Base-by-base conservation (phyloP, 2,888 invertebrate species). In the Spicauda simplicius region DNA sequence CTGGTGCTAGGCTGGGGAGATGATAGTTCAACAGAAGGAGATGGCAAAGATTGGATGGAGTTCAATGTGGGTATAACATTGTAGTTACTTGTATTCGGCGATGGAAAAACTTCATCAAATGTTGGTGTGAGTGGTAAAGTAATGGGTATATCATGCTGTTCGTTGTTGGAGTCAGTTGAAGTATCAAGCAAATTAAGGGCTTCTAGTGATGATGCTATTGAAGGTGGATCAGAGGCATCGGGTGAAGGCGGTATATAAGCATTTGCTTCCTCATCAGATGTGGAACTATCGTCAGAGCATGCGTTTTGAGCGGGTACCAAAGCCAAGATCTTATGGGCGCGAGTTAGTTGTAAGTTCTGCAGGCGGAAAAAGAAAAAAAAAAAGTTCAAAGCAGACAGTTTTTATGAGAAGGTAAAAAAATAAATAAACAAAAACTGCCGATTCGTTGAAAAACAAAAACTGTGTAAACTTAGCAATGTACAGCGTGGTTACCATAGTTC, bases 81-180 rank as follows among this genome's bases (percentile, higher is more conserved):
- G 63, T 70, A 70, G 37, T 70, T 70, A 53, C 64, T 69, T 25
- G 71, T 69, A 58, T 20, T 67, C 20, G 69, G 71, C 33, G 62
- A 71, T 58, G 67, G 71, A 58, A 69, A 71, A 67, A 71, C 67
- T 67, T 71, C 69, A 58, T 67, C 37, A 45, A 71, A 64, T 56
- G 52, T 69, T 61, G 71, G 68, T 50, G 66, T 71, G 33, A 69
- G 62, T 63, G 68, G 69, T 58, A 68, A 58, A 68, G 20, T 53
- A 45, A 53, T 54, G 41, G 45, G 37, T 18, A 53, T 57, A 55
- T 64, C 60, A 41, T 41, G 4, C 41, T 41, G 41, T 10, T 41
- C 41, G 4, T 41, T 41, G 10, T 41, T 8, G 4, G 7, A 7
- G 10, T 2, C 10, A 41, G 10, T n/a, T n/a, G n/a, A n/a, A n/a